A percentile compares a stretch with the other conserved stretches of the same genome.
Evolutionary conservation across 92 coral and sea anemone species (phyloP).

Genomic region (Pocillopora grandis): DNA sequence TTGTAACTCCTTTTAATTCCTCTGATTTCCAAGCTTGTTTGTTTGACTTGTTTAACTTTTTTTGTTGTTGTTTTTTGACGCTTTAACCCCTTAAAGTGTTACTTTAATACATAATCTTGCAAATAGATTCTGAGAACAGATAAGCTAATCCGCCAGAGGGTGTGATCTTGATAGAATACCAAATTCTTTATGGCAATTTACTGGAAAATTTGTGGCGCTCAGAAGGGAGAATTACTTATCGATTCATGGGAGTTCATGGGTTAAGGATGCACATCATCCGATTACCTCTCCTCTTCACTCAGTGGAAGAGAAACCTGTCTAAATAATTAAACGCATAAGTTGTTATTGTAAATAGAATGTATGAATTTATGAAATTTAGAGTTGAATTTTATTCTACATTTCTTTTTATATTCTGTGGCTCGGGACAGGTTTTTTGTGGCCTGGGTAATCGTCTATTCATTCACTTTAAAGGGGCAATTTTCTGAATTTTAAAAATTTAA

Average conservation of each 20-base stretch:
- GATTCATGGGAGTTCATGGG: background rate
- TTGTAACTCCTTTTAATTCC: background rate
- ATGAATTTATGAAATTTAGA: conserved; percentile 1
- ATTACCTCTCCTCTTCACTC: background rate
- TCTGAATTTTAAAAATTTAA: no score
- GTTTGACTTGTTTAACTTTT: background rate
- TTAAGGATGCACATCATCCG: background rate
- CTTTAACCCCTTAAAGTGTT: no score
- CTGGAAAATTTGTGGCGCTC: no score
- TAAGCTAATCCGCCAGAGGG: no score
- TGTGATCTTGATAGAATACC: no score
- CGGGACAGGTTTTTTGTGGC: no score
- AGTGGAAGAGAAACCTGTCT: conserved; percentile 4
- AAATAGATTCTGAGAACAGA: no score
- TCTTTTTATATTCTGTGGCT: background rate
- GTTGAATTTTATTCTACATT: background rate
- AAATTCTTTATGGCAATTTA: no score
- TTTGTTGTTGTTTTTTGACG: no score
- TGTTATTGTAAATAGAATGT: conserved; percentile 13
- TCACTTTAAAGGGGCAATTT: no score
- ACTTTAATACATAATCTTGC: no score
- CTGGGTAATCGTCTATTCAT: no score
- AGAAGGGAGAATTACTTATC: background rate
- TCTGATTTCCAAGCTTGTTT: background rate
- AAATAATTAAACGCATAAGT: background rate